Evolutionary conservation across 2,888 invertebrate species (phyloP).

Genomic region (Leucania comma): DNA sequence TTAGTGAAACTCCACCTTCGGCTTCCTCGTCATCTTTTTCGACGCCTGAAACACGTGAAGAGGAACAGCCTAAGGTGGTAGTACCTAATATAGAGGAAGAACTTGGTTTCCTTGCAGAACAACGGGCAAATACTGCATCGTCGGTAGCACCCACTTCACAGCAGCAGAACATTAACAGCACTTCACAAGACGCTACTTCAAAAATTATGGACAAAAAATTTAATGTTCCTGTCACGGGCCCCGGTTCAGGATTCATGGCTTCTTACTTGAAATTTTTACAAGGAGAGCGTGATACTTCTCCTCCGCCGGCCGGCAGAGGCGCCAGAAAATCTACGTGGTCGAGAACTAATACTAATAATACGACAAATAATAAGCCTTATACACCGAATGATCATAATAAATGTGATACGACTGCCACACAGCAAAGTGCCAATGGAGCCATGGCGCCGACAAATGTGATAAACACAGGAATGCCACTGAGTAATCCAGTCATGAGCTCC

Average conservation of each 20-base stretch:
- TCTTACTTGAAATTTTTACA: constrained; percentile 96
- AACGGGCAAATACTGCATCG: constrained; percentile 88
- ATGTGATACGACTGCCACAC: constrained; percentile 81
- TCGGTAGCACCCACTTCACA: constrained; percentile 89
- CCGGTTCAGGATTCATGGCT: constrained; percentile 95
- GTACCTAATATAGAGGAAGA: constrained; percentile 97
- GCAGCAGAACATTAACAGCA: constrained; percentile 87
- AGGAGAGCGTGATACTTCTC: constrained; percentile 95
- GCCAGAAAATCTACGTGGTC: constrained; percentile 93
- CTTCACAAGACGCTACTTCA: constrained; percentile 86
- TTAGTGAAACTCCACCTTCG: constrained; percentile 91
- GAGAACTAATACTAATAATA: constrained; percentile 85
- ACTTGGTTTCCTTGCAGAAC: constrained; percentile 94
- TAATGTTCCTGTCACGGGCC: constrained; percentile 90
- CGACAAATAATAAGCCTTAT: constrained; percentile 81
- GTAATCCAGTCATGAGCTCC: constrained; percentile 82
- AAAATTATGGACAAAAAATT: constrained; percentile 92
- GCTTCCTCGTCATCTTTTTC: constrained; percentile 90
- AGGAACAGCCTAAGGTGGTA: constrained; percentile 95
- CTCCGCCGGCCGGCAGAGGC: constrained; percentile 93
- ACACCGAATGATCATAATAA: constrained; percentile 83
- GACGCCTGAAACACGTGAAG: constrained; percentile 91
- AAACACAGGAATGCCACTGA: constrained; percentile 82
- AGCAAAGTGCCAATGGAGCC: constrained; percentile 85
- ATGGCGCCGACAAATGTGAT: constrained; percentile 81